Percentiles rank a stretch among this genome's conserved stretches.
Conservation (phyloP, 2,888 invertebrate genomes). For the Euphydryas editha region DNA sequence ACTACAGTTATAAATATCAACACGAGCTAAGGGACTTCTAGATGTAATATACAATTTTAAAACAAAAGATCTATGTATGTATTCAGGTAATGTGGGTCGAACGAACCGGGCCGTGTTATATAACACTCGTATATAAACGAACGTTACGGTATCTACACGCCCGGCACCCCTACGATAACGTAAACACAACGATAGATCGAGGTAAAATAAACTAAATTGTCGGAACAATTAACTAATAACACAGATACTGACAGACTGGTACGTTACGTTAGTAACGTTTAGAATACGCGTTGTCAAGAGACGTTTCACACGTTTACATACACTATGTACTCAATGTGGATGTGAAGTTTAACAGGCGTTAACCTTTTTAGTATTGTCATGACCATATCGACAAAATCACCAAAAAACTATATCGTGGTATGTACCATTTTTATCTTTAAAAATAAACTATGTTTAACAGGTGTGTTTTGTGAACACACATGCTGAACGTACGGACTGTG, state of each 20-base stretch:
- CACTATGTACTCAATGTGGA: too few species aligned
- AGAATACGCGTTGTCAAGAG: neutral
- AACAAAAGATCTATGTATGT: neutral
- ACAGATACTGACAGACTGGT: neutral
- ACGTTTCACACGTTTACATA: too few species aligned
- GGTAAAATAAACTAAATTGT: neutral
- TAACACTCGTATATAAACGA: neutral
- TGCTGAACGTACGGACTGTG: too few species aligned
- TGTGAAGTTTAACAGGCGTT: too few species aligned
- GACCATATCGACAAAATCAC: too few species aligned
- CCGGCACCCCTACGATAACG: neutral
- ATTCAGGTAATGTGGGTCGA: neutral
- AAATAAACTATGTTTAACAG: too few species aligned
- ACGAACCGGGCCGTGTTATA: neutral
- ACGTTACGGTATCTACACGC: neutral
- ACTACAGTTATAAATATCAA: too few species aligned
- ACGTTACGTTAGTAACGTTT: neutral
- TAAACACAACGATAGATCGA: neutral
- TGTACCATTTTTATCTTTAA: too few species aligned
- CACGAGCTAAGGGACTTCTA: too few species aligned
- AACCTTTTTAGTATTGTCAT: too few species aligned
- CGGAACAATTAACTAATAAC: neutral
- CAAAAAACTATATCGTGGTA: too few species aligned
- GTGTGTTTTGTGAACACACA: too few species aligned
- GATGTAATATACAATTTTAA: neutral